Conservation (phyloP, 2,888 invertebrate genomes). For the Eupithecia exiguata region DNA sequence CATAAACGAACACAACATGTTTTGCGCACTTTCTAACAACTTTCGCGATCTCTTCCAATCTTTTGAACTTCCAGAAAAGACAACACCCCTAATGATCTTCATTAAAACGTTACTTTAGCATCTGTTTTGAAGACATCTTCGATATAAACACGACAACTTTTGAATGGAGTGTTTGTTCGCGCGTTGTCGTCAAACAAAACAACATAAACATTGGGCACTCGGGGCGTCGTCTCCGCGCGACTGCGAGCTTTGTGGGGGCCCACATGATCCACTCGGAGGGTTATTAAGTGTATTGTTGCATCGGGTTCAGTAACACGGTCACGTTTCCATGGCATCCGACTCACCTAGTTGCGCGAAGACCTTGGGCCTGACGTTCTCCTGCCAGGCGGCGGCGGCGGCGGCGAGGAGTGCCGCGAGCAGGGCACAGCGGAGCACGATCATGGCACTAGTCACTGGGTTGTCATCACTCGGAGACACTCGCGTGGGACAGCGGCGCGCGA, state of each 20-base stretch:
- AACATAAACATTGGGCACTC: slow-evolving; percentile 72
- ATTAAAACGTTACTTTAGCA: slow-evolving; percentile 46
- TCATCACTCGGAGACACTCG: slow-evolving; percentile 80
- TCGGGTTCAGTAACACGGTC: slow-evolving; percentile 64
- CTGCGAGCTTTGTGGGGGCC: slow-evolving; percentile 56
- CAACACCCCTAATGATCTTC: slow-evolving; percentile 44
- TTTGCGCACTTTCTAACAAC: slow-evolving; percentile 30
- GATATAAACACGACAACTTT: slow-evolving; percentile 71
- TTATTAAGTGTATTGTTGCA: slow-evolving; percentile 69
- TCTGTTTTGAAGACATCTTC: slow-evolving; percentile 44
- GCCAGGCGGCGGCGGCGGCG: slow-evolving; percentile 88
- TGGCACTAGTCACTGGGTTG: slow-evolving; percentile 78
- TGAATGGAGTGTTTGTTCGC: slow-evolving; percentile 70
- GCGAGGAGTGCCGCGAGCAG: slow-evolving; percentile 82
- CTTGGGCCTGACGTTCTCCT: slow-evolving; percentile 96
- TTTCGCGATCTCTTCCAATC: slow-evolving; percentile 20
- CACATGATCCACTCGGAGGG: slow-evolving; percentile 58
- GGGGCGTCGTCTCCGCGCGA: slow-evolving; percentile 45
- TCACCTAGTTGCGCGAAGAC: slow-evolving; percentile 96
- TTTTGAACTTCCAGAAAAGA: slow-evolving; percentile 32
- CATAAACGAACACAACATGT: slow-evolving; percentile 42
- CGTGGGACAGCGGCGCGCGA: slow-evolving; percentile 51
- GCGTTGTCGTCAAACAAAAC: slow-evolving; percentile 75
- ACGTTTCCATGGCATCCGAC: slow-evolving; percentile 73
- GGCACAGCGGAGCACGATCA: slow-evolving; percentile 80